phyloP scores from a whole-genome alignment of 2,888 invertebrate species.

The Watsonalla binaria region DNA sequence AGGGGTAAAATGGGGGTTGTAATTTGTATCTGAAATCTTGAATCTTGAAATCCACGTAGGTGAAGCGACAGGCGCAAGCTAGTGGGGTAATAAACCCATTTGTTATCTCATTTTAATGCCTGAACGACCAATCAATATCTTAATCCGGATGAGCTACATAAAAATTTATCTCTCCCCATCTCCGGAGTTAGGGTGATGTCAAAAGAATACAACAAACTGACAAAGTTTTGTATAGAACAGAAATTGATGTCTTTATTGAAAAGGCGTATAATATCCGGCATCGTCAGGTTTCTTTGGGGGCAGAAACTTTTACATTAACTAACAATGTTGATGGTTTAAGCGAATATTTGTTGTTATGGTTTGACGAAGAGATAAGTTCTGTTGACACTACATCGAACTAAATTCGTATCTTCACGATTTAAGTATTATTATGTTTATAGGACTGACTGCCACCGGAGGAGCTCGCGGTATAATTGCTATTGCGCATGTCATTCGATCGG shows the following conservation, averaged over 20 bases:
- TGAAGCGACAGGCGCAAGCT: no score
- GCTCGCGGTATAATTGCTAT: no score
- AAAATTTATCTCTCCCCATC: not conserved
- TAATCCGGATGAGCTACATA: slow-evolving; percentile 1
- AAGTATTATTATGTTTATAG: no score
- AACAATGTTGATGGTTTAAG: slow-evolving; percentile 5
- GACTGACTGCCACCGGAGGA: no score
- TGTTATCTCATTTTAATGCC: not conserved
- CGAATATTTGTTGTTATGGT: not conserved
- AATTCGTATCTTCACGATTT: not conserved
- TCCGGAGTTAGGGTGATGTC: not conserved
- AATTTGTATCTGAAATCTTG: no score
- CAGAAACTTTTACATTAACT: slow-evolving; percentile 16
- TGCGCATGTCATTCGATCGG: no score
- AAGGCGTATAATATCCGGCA: slow-evolving; percentile 15
- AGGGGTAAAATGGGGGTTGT: no score
- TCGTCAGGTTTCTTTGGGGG: slow-evolving; percentile 6
- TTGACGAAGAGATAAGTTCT: no score
- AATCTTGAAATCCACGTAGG: no score
- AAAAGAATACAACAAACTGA: slow-evolving; percentile 10
- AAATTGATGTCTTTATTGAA: slow-evolving; percentile 20
- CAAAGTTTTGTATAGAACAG: slow-evolving; percentile 7
- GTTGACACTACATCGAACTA: not conserved
- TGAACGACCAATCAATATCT: not conserved
- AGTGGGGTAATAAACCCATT: not conserved